Evolutionary conservation across 2,113 vertebrate species (phyloP), one percentile per base, ranked within the genome.

Genomic region (Paraplagusia blochii): DNA sequence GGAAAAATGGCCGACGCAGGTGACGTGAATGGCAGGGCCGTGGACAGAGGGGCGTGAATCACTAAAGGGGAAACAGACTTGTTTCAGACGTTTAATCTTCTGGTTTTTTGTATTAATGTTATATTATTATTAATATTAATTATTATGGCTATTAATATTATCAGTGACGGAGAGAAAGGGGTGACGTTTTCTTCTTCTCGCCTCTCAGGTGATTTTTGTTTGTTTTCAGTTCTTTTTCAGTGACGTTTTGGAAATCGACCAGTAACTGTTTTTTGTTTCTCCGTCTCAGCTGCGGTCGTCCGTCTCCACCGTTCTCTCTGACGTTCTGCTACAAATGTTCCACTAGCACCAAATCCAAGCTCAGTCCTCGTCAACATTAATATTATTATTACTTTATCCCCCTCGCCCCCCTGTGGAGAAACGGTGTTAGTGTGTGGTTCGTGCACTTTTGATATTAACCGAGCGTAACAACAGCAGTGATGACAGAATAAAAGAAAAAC

Each of bases 381-480:
- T 40, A 5, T 40, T 13, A 11, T 13, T 5, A 11, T 13, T 13
- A 11, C 13, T 43, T 42, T 42, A 6, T 13, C n/a, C 7, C 5
- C 12, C 22, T 7, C 7, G 18, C 46, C 59, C 33, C 60, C 54
- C 49, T 49, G 69, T 58, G 40, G 81, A 80, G 82, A 84, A 81
- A 83, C 84, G 66, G 63, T 76, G 75, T 84, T 81, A 77, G 85
- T 85, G 67, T 80, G 84, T 88, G 83, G 82, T 79, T 86, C 81
- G 86, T 88, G 87, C 90, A 90, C 88, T 90, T 90, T 90, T 90
- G 85, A 72, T 87, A 85, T 84, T 78, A 87, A 85, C 82, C 80
- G 79, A 84, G 74, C 74, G 76, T 53, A 65, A 76, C 17, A 66
- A 69, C 53, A 54, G 77, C 13, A 42, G 66, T 48, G 66, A 74